Evolutionary conservation across 2,113 vertebrate genomes (phyloP).

Genomic region (Trachemys scripta): DNA sequence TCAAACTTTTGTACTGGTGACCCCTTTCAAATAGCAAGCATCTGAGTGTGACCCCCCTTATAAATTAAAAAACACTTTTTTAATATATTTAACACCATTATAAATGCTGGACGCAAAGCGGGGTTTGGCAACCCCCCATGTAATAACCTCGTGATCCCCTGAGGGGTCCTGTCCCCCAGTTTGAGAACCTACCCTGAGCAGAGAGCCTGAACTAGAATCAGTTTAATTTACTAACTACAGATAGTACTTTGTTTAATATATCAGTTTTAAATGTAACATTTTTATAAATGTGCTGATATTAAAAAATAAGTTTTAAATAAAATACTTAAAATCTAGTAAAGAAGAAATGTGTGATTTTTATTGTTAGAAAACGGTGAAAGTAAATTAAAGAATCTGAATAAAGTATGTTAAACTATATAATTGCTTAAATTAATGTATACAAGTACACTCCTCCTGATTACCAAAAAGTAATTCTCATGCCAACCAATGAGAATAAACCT

Average conservation of each 20-base stretch:
- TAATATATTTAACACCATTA: no score
- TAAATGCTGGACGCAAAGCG: no score
- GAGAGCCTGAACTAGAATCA: background rate
- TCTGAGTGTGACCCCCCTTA: no score
- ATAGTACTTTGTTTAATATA: background rate
- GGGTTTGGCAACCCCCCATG: no score
- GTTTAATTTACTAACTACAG: background rate
- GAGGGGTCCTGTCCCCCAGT: no score
- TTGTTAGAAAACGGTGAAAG: background rate
- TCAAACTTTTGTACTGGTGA: no score
- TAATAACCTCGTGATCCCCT: no score
- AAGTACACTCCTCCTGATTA: background rate
- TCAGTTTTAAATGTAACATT: background rate
- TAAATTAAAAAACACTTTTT: no score
- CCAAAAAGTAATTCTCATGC: background rate
- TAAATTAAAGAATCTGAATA: background rate
- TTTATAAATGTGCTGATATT: background rate
- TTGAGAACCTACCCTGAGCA: no score
- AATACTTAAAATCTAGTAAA: background rate
- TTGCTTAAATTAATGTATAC: background rate
- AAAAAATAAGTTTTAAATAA: background rate
- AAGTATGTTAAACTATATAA: no score
- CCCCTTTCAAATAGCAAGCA: no score
- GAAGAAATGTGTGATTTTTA: background rate
- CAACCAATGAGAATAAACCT: background rate